Evolutionary conservation across 1,140 invertebrate genomes (phyloP).

Genomic region (Pseudomyrmex dendroicus): DNA sequence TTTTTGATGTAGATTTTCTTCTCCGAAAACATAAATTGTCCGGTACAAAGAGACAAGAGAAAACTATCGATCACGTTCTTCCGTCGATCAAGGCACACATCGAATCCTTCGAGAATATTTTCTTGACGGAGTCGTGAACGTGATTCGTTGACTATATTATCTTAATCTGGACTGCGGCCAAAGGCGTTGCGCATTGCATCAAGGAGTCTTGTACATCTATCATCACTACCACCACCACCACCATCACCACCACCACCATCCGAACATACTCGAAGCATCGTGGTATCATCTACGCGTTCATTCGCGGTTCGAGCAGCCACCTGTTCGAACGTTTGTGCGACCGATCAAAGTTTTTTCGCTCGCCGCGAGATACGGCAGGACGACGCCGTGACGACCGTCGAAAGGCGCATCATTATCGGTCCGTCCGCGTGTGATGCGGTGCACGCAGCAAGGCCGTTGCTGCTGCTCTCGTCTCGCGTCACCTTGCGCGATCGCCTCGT

Average conservation of each 20-base stretch:
- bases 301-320: not conserved
- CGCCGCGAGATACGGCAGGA: not conserved
- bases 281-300: not conserved
- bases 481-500: constrained; percentile 28
- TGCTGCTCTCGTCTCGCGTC: constrained; percentile 35
- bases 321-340: not conserved
- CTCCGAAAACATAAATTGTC: too few relatives aligned
- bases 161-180: not conserved
- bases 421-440: constrained; percentile 61
- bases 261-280: not conserved
- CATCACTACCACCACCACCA: too few relatives aligned
- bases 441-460: constrained; percentile 13
- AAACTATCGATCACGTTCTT: not conserved
- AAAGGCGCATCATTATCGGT: constrained; percentile 12
- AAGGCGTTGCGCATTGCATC: not conserved
- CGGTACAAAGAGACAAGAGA: not conserved
- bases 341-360: not conserved
- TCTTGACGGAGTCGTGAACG: not conserved
- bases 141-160: constrained; percentile 6
- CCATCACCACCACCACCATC: not conserved
- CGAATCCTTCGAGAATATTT: not conserved
- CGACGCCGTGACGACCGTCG: constrained; percentile 44
- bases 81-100: not conserved
- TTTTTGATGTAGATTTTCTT: too few relatives aligned
- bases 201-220: not conserved